These are phyloP conservation scores for Crotalus tigris DNA, from an alignment of 2,113 vertebrate genomes.

Conservation along the genomic window DNA sequence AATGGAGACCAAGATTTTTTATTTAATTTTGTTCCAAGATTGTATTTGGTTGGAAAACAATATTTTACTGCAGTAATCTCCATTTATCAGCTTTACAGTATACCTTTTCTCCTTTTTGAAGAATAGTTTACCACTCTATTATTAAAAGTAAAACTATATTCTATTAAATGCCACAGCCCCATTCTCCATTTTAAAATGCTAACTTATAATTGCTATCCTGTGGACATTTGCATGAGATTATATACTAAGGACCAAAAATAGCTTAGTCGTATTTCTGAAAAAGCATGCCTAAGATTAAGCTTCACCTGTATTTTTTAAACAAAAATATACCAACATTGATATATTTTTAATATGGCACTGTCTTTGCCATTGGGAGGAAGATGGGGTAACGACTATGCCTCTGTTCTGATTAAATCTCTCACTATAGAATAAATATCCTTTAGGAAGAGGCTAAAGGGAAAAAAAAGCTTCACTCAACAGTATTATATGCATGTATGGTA, in stretches of 20 bases:
- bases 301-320: conserved; percentile 12
- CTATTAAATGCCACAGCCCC: not conserved
- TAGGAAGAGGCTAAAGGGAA: not conserved
- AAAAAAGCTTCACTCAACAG: not conserved
- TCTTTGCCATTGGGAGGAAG: not conserved
- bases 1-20: not conserved
- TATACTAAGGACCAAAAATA: not conserved
- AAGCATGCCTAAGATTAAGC: not conserved
- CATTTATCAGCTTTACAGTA: not conserved
- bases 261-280: not conserved
- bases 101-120: not conserved
- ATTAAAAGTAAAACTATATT: not conserved
- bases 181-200: not conserved
- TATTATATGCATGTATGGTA: not conserved
- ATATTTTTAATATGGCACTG: not conserved
- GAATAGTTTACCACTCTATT: not conserved
- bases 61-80: not conserved
- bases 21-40: not conserved
- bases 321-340: not conserved
- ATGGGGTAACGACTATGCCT: not conserved
- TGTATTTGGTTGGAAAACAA: not conserved
- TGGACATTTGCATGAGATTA: not conserved
- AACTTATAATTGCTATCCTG: not conserved
- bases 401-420: conserved; percentile 25
- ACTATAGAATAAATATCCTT: not conserved